Evolutionary conservation across 2,113 vertebrate genomes (phyloP).

Genomic region (Phodopus roborovskii): DNA sequence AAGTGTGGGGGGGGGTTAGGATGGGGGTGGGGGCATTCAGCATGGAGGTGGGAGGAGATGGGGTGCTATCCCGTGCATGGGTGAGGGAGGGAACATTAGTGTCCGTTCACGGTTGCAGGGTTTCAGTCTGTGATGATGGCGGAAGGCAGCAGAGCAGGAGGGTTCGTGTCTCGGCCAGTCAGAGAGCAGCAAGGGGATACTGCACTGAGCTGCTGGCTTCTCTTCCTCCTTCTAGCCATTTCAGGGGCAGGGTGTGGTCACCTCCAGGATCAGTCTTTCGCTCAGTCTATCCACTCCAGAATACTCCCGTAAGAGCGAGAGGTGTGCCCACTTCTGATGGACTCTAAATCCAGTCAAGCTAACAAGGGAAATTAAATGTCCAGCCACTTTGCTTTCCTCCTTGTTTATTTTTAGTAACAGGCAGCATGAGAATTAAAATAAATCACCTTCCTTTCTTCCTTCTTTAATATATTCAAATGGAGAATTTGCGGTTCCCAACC

Average conservation of each 20-base stretch:
- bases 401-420: not conserved
- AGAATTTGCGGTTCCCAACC: not conserved
- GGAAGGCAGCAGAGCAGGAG: not conserved
- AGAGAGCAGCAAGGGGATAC: not conserved
- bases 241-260: not conserved
- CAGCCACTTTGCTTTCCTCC: not conserved
- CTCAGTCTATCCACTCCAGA: not conserved
- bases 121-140: not conserved
- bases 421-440: not conserved
- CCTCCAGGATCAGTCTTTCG: too few relatives aligned
- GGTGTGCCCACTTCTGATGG: too few relatives aligned
- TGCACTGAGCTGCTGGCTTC: not conserved
- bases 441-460: not conserved
- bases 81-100: not conserved
- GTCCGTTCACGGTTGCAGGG: not conserved
- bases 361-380: not conserved
- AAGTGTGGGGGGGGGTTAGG: not conserved
- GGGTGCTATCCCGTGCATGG: not conserved
- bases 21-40: too few relatives aligned
- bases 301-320: not conserved
- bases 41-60: not conserved
- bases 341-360: not conserved
- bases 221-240: not conserved
- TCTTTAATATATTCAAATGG: not conserved
- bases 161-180: not conserved